Conservation (phyloP, 2,888 invertebrate species). For the Drosophila yooni region DNA sequence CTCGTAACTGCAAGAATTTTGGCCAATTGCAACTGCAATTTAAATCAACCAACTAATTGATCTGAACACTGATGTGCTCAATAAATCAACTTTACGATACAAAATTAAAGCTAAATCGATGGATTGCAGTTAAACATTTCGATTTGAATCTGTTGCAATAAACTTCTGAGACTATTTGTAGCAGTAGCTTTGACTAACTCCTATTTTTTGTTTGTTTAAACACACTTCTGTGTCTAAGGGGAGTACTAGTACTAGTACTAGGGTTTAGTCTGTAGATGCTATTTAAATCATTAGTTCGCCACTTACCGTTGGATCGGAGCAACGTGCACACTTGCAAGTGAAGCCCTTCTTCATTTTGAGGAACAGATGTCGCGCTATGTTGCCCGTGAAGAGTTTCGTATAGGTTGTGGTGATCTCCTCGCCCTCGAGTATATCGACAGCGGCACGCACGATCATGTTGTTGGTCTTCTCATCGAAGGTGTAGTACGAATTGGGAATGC, state of each 20-base stretch:
- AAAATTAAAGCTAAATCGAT: not conserved
- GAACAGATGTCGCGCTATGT: constrained; percentile 88
- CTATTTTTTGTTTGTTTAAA: no score
- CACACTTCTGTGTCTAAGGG: not conserved
- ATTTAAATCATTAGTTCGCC: constrained; percentile 30
- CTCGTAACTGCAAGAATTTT: constrained; percentile 17
- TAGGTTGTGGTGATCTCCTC: constrained; percentile 89
- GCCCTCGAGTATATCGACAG: constrained; percentile 87
- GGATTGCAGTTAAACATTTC: not conserved
- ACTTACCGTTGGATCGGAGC: constrained; percentile 89
- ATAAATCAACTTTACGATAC: not conserved
- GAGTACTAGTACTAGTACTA: not conserved
- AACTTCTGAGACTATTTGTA: not conserved
- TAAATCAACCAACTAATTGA: constrained; percentile 25
- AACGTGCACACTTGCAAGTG: constrained; percentile 89
- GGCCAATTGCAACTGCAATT: constrained; percentile 30
- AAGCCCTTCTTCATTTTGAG: constrained; percentile 89
- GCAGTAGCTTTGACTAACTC: no score
- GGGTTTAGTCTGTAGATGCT: accelerated
- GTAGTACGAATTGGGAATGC: constrained; percentile 90
- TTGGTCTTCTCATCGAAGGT: constrained; percentile 87
- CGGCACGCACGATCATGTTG: constrained; percentile 88
- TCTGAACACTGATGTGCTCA: constrained; percentile 1
- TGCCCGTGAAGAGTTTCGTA: constrained; percentile 89
- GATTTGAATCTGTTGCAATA: not conserved